Percentiles rank a stretch among this genome's conserved stretches.
Conservation (phyloP, 2,113 vertebrate species). For the Leucopsar rothschildi region DNA sequence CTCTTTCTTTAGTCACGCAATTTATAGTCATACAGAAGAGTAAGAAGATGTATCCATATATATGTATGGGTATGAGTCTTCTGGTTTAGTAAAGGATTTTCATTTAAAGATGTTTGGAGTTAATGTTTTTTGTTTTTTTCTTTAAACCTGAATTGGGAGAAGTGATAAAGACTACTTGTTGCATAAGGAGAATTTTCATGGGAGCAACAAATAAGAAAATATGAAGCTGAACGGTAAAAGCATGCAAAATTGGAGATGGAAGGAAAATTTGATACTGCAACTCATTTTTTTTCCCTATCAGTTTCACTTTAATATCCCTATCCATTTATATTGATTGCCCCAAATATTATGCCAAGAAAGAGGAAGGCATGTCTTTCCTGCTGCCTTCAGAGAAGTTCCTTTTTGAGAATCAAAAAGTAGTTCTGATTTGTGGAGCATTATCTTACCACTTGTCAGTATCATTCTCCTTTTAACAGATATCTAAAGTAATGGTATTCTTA, state of each 20-base stretch:
- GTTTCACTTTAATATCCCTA: neutral
- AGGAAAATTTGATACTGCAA: neutral
- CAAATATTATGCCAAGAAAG: neutral
- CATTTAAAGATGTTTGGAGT: neutral
- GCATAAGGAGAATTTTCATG: neutral
- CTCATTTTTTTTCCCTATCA: neutral
- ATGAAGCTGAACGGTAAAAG: neutral
- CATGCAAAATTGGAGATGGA: neutral
- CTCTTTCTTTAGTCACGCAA: neutral
- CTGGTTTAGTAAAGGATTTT: neutral
- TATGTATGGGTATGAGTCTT: neutral
- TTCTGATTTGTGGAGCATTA: neutral
- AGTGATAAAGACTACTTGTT: slow-evolving; percentile 18
- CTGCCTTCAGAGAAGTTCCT: neutral
- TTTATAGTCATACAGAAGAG: neutral
- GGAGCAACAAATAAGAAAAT: neutral
- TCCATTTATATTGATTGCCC: neutral
- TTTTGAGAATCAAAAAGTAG: neutral
- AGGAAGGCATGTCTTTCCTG: neutral
- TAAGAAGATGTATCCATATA: neutral
- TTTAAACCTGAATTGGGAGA: neutral
- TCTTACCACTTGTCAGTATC: neutral
- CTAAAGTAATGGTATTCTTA: neutral
- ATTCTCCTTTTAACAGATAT: neutral
- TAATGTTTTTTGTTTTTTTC: neutral